These are phyloP conservation scores for Platycheirus rosarum DNA, from an alignment of 2,888 invertebrate species.

Conservation along the genomic window DNA sequence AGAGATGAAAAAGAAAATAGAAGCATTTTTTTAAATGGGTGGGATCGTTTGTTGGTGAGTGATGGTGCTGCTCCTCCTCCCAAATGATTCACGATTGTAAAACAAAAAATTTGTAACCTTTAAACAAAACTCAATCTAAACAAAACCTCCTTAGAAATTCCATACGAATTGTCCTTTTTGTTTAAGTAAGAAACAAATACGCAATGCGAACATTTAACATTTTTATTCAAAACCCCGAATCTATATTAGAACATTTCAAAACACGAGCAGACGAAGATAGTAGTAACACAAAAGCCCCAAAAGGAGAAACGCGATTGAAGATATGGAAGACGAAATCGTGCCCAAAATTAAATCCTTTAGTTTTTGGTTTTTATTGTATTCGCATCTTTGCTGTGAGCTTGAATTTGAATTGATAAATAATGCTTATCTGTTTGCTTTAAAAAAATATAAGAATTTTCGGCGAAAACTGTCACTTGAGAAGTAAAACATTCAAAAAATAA, in stretches of 20 bases:
- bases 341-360: slow-evolving; percentile 43
- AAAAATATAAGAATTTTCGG: slow-evolving; percentile 52
- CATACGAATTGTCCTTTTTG: slow-evolving; percentile 20
- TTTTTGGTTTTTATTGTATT: slow-evolving; percentile 39
- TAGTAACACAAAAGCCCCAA: slow-evolving; percentile 28
- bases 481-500: slow-evolving; percentile 8
- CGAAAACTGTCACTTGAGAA: slow-evolving; percentile 37
- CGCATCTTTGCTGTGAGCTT: slow-evolving; percentile 39
- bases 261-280: slow-evolving; percentile 32
- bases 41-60: slow-evolving; percentile 57
- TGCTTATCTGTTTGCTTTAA: slow-evolving; percentile 63
- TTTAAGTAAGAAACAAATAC: slow-evolving; percentile 27
- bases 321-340: slow-evolving; percentile 28
- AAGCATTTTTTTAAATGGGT: slow-evolving; percentile 2
- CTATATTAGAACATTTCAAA: slow-evolving; percentile 3
- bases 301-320: slow-evolving; percentile 23
- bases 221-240: slow-evolving; percentile 14
- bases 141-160: slow-evolving; percentile 29
- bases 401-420: slow-evolving; percentile 51
- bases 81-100: slow-evolving; percentile 49
- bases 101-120: slow-evolving; percentile 46
- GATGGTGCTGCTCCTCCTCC: slow-evolving; percentile 68
- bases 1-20: slow-evolving; percentile 17
- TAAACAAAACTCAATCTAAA: not conserved
- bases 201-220: slow-evolving; percentile 13